These are phyloP conservation scores for Archilochus colubris DNA, from an alignment of 2,113 vertebrate species.

Conservation along the genomic window DNA sequence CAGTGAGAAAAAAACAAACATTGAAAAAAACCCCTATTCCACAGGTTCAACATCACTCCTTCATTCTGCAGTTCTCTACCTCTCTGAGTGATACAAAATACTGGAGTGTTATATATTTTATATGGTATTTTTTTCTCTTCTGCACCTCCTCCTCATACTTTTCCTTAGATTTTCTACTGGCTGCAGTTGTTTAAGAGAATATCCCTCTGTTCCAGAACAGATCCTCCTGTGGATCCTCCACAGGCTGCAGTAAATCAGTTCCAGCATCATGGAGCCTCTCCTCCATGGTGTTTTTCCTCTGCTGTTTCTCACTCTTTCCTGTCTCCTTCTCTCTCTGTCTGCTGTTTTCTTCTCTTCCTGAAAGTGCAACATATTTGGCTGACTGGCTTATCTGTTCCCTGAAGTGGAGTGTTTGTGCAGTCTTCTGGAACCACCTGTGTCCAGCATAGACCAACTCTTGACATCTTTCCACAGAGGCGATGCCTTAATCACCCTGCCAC, in stretches of 20 bases:
- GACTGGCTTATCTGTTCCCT: not conserved
- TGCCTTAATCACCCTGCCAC: not conserved
- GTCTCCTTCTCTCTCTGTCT: not conserved
- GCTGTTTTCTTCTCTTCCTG: not conserved
- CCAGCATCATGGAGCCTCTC: rapidly evolving
- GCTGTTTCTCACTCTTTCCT: not conserved
- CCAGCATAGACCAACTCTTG: not conserved
- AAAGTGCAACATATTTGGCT: not conserved
- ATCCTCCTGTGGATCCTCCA: not conserved
- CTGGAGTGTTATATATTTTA: not conserved
- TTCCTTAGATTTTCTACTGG: rapidly evolving
- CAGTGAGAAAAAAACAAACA: not conserved
- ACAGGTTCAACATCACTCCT: not conserved
- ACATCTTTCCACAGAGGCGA: not conserved
- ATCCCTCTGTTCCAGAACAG: not conserved
- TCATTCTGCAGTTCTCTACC: not conserved
- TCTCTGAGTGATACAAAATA: not conserved
- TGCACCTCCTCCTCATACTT: not conserved
- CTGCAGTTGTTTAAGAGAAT: not conserved
- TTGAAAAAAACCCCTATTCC: not conserved
- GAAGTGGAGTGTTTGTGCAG: not conserved
- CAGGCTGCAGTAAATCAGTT: not conserved
- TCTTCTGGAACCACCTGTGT: not conserved
- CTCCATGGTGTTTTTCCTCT: not conserved
- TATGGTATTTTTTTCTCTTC: not conserved